phyloP scores from a whole-genome alignment of 2,888 invertebrate genomes.

The Aelia acuminata region DNA sequence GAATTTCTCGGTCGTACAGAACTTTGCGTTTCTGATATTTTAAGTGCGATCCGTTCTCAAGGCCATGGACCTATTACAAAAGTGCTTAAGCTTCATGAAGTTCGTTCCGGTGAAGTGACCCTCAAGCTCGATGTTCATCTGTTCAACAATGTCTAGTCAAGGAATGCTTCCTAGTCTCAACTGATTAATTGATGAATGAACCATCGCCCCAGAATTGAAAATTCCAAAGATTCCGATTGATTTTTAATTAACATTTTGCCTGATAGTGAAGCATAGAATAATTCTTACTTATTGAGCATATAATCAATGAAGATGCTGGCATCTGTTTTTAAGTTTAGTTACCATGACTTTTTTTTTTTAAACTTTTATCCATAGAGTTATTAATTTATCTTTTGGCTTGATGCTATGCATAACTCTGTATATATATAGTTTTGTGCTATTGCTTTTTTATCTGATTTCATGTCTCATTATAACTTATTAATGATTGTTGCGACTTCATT shows the following conservation, averaged over 20 bases:
- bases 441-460: neutral
- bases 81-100: conserved; percentile 77
- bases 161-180: conserved; percentile 21
- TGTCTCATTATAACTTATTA: neutral
- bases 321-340: neutral
- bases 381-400: neutral
- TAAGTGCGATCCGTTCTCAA: conserved; percentile 73
- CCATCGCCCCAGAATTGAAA: neutral
- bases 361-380: neutral
- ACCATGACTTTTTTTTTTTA: conserved; percentile 1
- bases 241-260: neutral
- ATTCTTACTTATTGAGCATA: conserved; percentile 14
- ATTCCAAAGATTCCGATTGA: conserved; percentile 33
- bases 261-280: neutral
- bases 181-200: neutral
- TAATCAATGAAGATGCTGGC: neutral
- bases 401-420: no score
- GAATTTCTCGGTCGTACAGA: conserved; percentile 82
- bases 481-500: neutral
- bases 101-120: conserved; percentile 78
- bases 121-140: conserved; percentile 81
- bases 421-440: neutral
- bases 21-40: conserved; percentile 76
- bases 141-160: conserved; percentile 69
- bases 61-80: conserved; percentile 76